Evolutionary conservation across 2,888 invertebrate species (phyloP), one percentile per base, ranked within the genome.

Genomic region (Alitta virens): DNA sequence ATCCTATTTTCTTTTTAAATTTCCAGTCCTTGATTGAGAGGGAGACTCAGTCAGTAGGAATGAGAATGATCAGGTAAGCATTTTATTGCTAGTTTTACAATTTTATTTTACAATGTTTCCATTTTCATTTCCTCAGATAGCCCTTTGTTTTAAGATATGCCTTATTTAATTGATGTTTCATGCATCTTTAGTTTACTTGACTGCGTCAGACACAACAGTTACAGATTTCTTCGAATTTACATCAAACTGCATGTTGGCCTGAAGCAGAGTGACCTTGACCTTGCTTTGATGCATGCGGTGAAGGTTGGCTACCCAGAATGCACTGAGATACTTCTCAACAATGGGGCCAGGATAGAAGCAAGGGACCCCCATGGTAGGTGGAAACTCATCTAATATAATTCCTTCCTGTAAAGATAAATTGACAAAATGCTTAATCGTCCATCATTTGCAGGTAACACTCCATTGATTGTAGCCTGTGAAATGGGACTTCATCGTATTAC

Each of bases 11-110:
- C 25, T 54, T 40, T 49, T 42, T 27, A n/a, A n/a, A n/a, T n/a
- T 65, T 64, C 3, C 60, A 68, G 68, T 66, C 66, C 9, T 56
- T 68, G 3, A 61, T 68, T 27, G 68, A 68, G 25, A 63, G 56
- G 51, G 68, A 68, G 60, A 68, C 68, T 1, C 66, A 66, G 25
- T 61, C 62, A 38, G 66, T 59, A 38, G 68, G 68, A 33, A 46
- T 68, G 49, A 66, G 62, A 55, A 60, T 64, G 56, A 60, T 62
- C 21, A 68, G 64, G 68, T 68, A 56, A 18, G 46, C 27, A 21
- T 16, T n/a, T n/a, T n/a, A n/a, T n/a, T n/a, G n/a, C n/a, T n/a
- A n/a, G n/a, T n/a, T n/a, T n/a, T n/a, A n/a, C n/a, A n/a, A n/a
- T n/a, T n/a, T n/a, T n/a, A n/a, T n/a, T 40, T n/a, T 14, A 40